Conservation (phyloP, 2,113 vertebrate species). For the Corvus cornix region DNA sequence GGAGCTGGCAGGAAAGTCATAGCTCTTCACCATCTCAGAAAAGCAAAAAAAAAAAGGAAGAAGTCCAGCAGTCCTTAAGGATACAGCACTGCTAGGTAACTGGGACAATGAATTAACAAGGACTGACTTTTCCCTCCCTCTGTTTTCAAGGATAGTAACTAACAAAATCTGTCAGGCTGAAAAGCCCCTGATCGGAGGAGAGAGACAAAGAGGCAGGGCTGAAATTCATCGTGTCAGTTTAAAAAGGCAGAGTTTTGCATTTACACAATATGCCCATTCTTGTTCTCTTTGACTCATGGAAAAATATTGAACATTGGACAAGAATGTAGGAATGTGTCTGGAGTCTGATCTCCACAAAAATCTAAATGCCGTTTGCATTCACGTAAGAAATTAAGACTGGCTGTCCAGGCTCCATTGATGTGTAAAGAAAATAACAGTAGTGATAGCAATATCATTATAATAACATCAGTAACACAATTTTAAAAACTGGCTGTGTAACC, state of each 20-base stretch:
- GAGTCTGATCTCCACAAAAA: slow-evolving; percentile 54
- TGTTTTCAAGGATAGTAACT: slow-evolving; percentile 28
- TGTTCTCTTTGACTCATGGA: slow-evolving; percentile 65
- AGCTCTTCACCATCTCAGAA: slow-evolving; percentile 3
- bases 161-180: slow-evolving; percentile 26
- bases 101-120: slow-evolving; percentile 48
- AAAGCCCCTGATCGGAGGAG: background rate
- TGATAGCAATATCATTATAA: slow-evolving; percentile 49
- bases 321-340: slow-evolving; percentile 64
- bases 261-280: slow-evolving; percentile 56
- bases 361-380: slow-evolving; percentile 42
- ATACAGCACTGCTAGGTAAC: slow-evolving; percentile 24
- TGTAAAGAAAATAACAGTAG: slow-evolving; percentile 50
- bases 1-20: slow-evolving; percentile 33
- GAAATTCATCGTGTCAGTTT: slow-evolving; percentile 35
- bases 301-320: slow-evolving; percentile 64
- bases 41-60: background rate
- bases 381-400: slow-evolving; percentile 20
- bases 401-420: background rate
- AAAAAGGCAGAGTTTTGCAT: slow-evolving; percentile 58
- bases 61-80: background rate
- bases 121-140: slow-evolving; percentile 39
- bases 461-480: slow-evolving; percentile 30
- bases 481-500: background rate
- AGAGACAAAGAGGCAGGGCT: slow-evolving; percentile 38